phyloP scores from a whole-genome alignment of 35 echinoderm and acorn worm genomes.

The Heliocidaris erythrogramma region DNA sequence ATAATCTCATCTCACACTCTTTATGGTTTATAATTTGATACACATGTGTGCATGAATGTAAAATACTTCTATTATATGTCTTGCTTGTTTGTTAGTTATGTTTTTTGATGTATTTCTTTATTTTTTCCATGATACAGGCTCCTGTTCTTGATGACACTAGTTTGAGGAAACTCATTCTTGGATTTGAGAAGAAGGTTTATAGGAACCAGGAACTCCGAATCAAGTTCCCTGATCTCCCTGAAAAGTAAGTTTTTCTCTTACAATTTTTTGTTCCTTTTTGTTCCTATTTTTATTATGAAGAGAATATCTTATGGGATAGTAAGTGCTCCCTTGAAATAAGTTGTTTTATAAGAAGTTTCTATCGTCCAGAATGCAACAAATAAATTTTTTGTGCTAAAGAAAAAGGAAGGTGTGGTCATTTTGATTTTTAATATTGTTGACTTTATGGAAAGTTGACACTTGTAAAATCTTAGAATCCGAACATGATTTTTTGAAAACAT shows the following conservation, averaged over 20 bases:
- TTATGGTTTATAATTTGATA: too few species aligned
- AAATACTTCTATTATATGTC: background rate
- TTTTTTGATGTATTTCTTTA: constrained; percentile 37
- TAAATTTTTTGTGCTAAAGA: background rate
- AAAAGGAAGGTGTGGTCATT: background rate
- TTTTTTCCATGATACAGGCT: constrained; percentile 58
- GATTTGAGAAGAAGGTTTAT: constrained; percentile 97
- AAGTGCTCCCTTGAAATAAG: background rate
- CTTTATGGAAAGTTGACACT: too few species aligned
- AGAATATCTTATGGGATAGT: background rate
- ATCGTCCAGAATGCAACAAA: background rate
- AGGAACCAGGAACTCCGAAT: constrained; percentile 98
- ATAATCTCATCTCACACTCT: background rate
- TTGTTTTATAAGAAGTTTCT: background rate
- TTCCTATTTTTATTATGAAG: background rate
- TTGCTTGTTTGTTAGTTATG: background rate
- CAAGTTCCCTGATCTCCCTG: constrained; percentile 91
- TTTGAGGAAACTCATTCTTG: constrained; percentile 81
- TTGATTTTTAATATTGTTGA: too few species aligned
- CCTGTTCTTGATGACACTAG: constrained; percentile 83
- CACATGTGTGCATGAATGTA: background rate
- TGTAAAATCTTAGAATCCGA: too few species aligned
- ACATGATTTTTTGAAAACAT: background rate
- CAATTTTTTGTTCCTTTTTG: background rate
- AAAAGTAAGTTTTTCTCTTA: constrained; percentile 76